A percentile compares a stretch with the other conserved stretches of the same genome.
Conservation (phyloP, 2,113 vertebrate species). For the Prionailurus bengalensis region DNA sequence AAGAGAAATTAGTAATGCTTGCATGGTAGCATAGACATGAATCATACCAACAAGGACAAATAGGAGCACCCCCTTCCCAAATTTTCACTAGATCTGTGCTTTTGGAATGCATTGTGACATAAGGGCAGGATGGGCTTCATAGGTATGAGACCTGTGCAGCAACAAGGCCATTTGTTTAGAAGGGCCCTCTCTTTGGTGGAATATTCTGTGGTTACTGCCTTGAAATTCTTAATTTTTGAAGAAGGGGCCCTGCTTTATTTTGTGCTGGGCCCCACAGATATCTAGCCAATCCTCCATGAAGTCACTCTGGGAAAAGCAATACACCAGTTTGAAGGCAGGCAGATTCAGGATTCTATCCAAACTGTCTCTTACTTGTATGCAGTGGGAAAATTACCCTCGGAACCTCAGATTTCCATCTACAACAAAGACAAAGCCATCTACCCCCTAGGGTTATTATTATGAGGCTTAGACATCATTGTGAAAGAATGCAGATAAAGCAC, state of each 20-base stretch:
- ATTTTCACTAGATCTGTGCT: not conserved
- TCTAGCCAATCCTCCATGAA: not conserved
- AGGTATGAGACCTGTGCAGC: not conserved
- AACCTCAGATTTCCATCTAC: not conserved
- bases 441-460: not conserved
- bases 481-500: not conserved
- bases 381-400: not conserved
- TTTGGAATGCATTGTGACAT: not conserved
- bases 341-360: not conserved
- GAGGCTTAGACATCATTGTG: not conserved
- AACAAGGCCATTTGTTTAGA: not conserved
- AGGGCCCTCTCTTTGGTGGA: not conserved
- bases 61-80: not conserved
- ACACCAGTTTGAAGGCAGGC: not conserved
- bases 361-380: not conserved
- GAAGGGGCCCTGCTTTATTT: not conserved
- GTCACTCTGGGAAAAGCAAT: not conserved
- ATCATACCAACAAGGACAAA: not conserved
- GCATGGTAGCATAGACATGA: not conserved
- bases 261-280: not conserved
- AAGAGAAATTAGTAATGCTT: conserved; percentile 53
- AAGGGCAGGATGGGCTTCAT: not conserved
- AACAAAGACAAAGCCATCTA: not conserved
- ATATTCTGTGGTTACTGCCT: not conserved
- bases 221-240: conserved; percentile 12